Evolutionary conservation across 2,113 vertebrate genomes (phyloP).

Genomic region (Callopanchax toddi): DNA sequence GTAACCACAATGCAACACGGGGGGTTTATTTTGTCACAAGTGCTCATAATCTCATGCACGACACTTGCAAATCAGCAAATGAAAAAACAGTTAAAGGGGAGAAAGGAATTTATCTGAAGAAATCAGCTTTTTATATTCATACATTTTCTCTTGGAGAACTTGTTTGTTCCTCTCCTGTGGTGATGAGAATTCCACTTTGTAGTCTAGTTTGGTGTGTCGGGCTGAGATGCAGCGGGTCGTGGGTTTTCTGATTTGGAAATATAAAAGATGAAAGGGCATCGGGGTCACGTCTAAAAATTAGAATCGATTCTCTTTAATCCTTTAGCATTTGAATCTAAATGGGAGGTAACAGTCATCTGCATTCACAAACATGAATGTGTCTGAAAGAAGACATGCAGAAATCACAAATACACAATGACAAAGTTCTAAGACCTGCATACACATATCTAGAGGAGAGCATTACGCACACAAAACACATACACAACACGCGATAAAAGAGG

Average conservation of each 20-base stretch:
- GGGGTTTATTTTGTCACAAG: neutral
- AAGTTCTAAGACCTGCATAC: neutral
- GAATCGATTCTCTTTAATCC: conserved; percentile 68
- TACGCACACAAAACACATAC: conserved; percentile 1
- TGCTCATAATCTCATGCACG: conserved; percentile 21
- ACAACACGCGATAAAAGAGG: conserved; percentile 19
- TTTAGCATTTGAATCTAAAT: conserved; percentile 53
- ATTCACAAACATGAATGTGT: conserved; percentile 17
- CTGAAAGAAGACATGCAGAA: conserved; percentile 25
- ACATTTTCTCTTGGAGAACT: conserved; percentile 47
- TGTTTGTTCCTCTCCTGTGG: conserved; percentile 60
- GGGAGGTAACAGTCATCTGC: conserved; percentile 30
- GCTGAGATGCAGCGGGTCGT: conserved; percentile 25
- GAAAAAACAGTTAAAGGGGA: conserved; percentile 27
- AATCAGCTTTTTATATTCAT: conserved; percentile 65
- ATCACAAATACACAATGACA: conserved; percentile 8
- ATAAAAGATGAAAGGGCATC: conserved; percentile 49
- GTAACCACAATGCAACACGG: conserved; percentile 9
- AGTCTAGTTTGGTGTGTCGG: conserved; percentile 54
- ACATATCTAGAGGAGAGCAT: conserved; percentile 4
- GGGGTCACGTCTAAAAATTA: conserved; percentile 60
- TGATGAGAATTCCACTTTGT: conserved; percentile 59
- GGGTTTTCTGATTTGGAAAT: conserved; percentile 44
- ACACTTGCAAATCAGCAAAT: conserved; percentile 28
- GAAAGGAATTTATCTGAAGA: conserved; percentile 30